Base-by-base conservation (phyloP, 2,113 vertebrate genomes). In the Epinephelus moara region DNA sequence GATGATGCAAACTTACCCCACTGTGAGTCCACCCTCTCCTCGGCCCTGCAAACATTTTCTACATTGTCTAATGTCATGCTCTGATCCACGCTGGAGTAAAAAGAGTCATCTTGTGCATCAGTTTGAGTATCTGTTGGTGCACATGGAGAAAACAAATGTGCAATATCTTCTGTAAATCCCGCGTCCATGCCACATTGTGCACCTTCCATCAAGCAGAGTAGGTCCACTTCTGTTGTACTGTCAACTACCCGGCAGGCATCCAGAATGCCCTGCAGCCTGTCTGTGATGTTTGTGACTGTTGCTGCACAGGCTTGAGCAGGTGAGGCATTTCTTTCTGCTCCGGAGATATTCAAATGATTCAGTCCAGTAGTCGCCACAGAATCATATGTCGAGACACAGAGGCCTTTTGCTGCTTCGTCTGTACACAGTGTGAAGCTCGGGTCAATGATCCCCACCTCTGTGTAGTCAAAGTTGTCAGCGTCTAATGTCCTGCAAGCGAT, bases 1-100 rank as follows among this genome's bases (percentile, higher is more conserved):
- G 47, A 59, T 21, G 33, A 70, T 15, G 8, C 0, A 19, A 63
- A 90, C 90, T 85, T 62, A 93, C 91, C 85, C 10, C 47, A 66
- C n/a, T 33, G 57, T 55, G 55, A 70, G 18, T 79, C 75, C 33
- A 12, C 0, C 49, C 12, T 17, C 25, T 59, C 81, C 30, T 72
- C 15, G 17, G 33, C 10, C 47, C 2, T 52, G 11, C 14, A 72
- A 52, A 55, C 5, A 23, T 60, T 52, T 62, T 81, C 74, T 4
- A n/a, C 5, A 1, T 45, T 10, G 30, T 69, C 66, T 4, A 42
- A 49, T 1, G 56, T 23, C 0, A 63, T 19, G 57, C 71, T 72
- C 0, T 12, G 49, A 42, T 37, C 40, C 23, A 10, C 30, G 25
- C 11, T n/a, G 6, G 59, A 52, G 53, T 3, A 42, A 52, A 40